Base-by-base conservation (phyloP, 2,888 invertebrate genomes). In the Thera obeliscata region DNA sequence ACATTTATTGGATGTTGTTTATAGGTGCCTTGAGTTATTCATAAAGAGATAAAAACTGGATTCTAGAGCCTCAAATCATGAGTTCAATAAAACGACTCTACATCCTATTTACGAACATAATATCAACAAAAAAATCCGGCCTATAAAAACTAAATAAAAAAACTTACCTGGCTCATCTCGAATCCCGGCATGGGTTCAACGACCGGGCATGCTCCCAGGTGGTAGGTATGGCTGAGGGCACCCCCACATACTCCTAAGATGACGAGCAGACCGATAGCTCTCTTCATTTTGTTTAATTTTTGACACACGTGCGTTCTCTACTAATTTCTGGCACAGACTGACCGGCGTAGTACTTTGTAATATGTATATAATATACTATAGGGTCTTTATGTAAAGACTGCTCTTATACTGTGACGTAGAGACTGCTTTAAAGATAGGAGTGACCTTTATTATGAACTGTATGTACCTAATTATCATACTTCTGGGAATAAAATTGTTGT, bases 131-230 rank as follows among this genome's bases (percentile, higher is more conserved):
- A 49, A 33, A 50, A 64, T 48, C 38, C 33, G n/a, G 49, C 48
- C 61, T 61, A 61, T 43, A 56, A 56, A 64, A 64, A 4, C 11
- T 2, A 7, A 43, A n/a, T n/a, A 12, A 49, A 36, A 49, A 41
- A 36, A 69, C 91, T 91, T 91, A 97, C 97, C 94, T 93, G 95
- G 72, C 94, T 95, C 95, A 97, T 97, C 68, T 96, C 94, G 82
- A 97, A 97, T 64, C 95, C 95, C 0, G 94, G 87, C 94, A 96
- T 94, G 0, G 97, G 96, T 75, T 97, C 96, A 2, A 97, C 96
- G 7, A 94, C 82, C 0, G 97, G 97, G 79, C 97, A 97, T 11
- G 91, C 90, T 12, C 97, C 97, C 74, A 97, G 88, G 78, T 96
- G 96, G 83, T 97, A 97, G 0, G 95, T 94, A 81, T 97, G 97